A percentile compares a stretch with the other conserved stretches of the same genome.
Evolutionary conservation across 2,888 invertebrate genomes (phyloP).

Genomic region (Rhogogaster chlorosoma): DNA sequence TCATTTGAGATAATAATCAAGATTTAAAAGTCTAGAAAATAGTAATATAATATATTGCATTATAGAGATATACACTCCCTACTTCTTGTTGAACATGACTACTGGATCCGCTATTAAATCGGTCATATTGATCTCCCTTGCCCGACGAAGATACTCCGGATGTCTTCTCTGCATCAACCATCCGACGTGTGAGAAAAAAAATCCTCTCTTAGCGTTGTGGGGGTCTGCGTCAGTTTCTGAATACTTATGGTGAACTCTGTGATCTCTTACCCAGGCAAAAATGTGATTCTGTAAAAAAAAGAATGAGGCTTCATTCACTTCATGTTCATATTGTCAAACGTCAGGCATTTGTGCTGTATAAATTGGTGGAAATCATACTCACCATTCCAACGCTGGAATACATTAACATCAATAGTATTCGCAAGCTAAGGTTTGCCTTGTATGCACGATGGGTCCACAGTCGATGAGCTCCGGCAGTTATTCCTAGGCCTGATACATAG

Average conservation of each 20-base stretch:
- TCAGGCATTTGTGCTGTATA: background rate
- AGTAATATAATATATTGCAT: background rate
- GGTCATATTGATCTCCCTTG: slow-evolving; percentile 84
- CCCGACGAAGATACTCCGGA: slow-evolving; percentile 86
- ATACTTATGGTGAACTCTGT: slow-evolving; percentile 94
- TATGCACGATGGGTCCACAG: slow-evolving; percentile 37
- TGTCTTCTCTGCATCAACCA: slow-evolving; percentile 88
- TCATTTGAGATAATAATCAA: background rate
- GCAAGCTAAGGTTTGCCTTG: slow-evolving; percentile 14
- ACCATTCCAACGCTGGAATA: slow-evolving; percentile 34
- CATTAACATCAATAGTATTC: slow-evolving; percentile 31
- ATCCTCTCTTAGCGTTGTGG: slow-evolving; percentile 91
- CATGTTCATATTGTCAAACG: too few species aligned
- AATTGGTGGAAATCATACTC: background rate
- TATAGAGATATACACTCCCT: slow-evolving; percentile 49
- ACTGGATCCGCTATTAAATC: slow-evolving; percentile 87
- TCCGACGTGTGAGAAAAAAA: slow-evolving; percentile 95
- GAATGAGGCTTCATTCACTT: too few species aligned
- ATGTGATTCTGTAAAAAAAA: slow-evolving; percentile 86
- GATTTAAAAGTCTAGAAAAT: background rate
- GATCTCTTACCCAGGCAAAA: slow-evolving; percentile 93
- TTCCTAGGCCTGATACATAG: slow-evolving; percentile 21
- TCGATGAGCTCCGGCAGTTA: slow-evolving; percentile 32
- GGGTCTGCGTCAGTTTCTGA: slow-evolving; percentile 93
- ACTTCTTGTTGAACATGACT: slow-evolving; percentile 88